Conservation (phyloP, 2,113 vertebrate species). For the Myxocyprinus asiaticus region DNA sequence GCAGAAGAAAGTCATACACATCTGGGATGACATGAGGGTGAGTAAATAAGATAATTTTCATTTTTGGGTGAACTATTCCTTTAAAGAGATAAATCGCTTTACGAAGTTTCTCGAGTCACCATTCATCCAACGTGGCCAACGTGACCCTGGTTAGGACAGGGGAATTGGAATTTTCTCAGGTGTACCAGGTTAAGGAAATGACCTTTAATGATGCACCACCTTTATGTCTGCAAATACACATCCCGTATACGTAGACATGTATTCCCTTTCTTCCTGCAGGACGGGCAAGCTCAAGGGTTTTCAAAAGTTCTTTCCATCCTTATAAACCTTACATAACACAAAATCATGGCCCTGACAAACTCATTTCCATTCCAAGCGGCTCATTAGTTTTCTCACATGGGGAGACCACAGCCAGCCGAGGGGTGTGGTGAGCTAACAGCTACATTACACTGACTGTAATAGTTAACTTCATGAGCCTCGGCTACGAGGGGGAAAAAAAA, state of each 20-base stretch:
- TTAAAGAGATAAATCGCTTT: no score
- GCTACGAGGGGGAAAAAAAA: neutral
- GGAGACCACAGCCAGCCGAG: constrained; percentile 14
- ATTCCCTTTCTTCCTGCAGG: neutral
- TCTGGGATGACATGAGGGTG: no score
- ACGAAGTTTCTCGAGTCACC: no score
- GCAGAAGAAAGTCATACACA: no score
- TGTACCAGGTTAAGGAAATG: neutral
- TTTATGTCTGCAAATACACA: neutral
- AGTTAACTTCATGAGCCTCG: constrained; percentile 7
- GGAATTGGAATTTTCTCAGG: neutral
- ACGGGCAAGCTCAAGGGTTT: neutral
- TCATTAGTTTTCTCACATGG: constrained; percentile 45
- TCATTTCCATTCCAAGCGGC: constrained; percentile 41
- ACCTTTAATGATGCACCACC: neutral
- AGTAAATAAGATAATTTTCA: no score
- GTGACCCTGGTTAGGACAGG: neutral
- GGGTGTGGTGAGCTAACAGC: constrained; percentile 18
- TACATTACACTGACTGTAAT: constrained; percentile 14
- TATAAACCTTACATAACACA: constrained; percentile 43
- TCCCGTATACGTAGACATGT: neutral
- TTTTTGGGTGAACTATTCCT: no score
- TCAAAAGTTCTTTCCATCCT: constrained; percentile 20
- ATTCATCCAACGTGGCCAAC: no score
- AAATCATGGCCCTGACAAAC: neutral